These are phyloP conservation scores for Orestias chungarensis DNA, from an alignment of 2,797 vertebrate species.

Conservation along the genomic window DNA sequence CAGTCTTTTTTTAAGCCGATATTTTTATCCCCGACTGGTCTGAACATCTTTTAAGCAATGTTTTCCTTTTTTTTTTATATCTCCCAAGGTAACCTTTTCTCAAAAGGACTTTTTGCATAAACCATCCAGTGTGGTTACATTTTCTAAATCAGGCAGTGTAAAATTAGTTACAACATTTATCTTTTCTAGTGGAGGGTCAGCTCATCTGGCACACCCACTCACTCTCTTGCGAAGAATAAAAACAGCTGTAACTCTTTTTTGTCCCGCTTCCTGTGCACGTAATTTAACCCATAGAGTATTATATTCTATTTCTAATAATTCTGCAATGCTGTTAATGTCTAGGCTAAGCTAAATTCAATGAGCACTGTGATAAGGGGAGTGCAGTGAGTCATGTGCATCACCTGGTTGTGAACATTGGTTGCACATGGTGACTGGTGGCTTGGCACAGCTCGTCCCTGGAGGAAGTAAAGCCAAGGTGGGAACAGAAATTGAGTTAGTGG, in stretches of 20 bases:
- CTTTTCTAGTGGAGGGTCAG: constrained; percentile 18
- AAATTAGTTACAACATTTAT: constrained; percentile 49
- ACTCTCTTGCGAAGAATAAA: neutral
- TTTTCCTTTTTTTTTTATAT: constrained; percentile 45
- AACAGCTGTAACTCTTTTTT: neutral
- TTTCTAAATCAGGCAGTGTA: constrained; percentile 58
- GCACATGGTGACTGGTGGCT: constrained; percentile 66
- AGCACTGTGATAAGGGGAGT: neutral
- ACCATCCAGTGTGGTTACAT: constrained; percentile 41
- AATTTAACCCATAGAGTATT: neutral
- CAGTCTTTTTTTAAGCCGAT: constrained; percentile 52
- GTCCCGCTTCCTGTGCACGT: neutral
- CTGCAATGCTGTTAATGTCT: neutral
- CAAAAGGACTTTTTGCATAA: constrained; percentile 35
- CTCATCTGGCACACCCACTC: constrained; percentile 20
- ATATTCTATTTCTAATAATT: constrained; percentile 22
- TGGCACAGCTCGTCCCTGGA: constrained; percentile 68
- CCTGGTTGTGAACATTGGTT: constrained; percentile 58
- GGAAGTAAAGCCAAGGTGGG: constrained; percentile 77
- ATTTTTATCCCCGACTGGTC: constrained; percentile 63
- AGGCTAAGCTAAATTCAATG: constrained; percentile 1
- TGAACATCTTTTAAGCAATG: constrained; percentile 49
- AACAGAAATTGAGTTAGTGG: constrained; percentile 79
- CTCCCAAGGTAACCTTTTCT: constrained; percentile 42
- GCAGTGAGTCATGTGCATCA: constrained; percentile 39